These are phyloP conservation scores for Callionymus lyra DNA, from an alignment of 2,113 vertebrate genomes.

Conservation along the genomic window DNA sequence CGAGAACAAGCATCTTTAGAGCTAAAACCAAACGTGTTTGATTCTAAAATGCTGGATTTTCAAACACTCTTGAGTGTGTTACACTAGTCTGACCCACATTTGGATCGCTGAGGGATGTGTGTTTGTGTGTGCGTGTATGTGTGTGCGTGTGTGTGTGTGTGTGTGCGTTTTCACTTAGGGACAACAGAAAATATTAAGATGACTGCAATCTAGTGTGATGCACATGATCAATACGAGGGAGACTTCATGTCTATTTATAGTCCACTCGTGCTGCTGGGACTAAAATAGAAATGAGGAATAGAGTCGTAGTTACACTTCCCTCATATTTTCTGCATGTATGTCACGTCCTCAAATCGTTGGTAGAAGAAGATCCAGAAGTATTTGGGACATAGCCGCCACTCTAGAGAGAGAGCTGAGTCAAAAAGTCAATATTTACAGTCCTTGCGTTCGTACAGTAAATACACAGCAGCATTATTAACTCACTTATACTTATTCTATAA, in stretches of 20 bases:
- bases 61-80: conserved; percentile 18
- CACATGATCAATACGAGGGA: conserved; percentile 32
- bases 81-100: conserved; percentile 42
- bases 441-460: too few relatives aligned
- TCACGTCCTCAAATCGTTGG: conserved; percentile 8
- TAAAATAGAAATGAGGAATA: conserved; percentile 37
- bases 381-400: too few relatives aligned
- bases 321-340: conserved; percentile 10
- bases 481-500: too few relatives aligned
- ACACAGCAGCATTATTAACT: too few relatives aligned
- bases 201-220: not conserved
- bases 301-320: conserved; percentile 40
- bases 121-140: conserved; percentile 11
- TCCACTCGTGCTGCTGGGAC: conserved; percentile 24
- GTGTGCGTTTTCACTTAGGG: too few relatives aligned
- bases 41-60: conserved; percentile 14
- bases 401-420: conserved; percentile 18
- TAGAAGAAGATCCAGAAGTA: not conserved
- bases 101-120: conserved; percentile 18
- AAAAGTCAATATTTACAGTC: conserved; percentile 5
- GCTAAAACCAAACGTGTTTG: too few relatives aligned
- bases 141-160: conserved; percentile 10
- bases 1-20: conserved; percentile 3
- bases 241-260: conserved; percentile 37
- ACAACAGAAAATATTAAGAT: too few relatives aligned